phyloP scores from a whole-genome alignment of 2,888 invertebrate species.

The Plemyria rubiginata region DNA sequence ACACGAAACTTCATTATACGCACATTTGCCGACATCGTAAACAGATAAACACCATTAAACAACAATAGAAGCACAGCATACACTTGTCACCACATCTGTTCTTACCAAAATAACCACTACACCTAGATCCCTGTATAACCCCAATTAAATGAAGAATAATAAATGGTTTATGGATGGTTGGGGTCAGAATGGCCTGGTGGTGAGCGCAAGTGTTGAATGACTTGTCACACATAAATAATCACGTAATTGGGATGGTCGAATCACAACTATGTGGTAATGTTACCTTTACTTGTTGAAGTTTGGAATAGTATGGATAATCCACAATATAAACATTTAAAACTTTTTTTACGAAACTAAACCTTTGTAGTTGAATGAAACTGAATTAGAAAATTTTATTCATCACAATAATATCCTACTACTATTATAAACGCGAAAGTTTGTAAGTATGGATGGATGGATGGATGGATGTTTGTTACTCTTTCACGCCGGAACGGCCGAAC shows the following conservation, averaged over 20 bases:
- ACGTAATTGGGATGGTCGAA: conserved; percentile 72
- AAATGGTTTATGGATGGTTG: conserved; percentile 1
- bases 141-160: conserved; percentile 5
- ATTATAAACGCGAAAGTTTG: too few relatives aligned
- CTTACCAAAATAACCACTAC: conserved; percentile 42
- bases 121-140: conserved; percentile 38
- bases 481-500: too few relatives aligned
- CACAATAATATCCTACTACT: too few relatives aligned
- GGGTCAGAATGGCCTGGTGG: conserved; percentile 47
- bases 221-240: conserved; percentile 78
- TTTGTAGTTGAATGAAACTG: too few relatives aligned
- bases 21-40: conserved; percentile 67
- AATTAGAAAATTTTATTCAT: too few relatives aligned
- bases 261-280: conserved; percentile 65
- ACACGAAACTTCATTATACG: conserved; percentile 58
- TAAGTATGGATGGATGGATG: too few relatives aligned
- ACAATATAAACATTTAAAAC: background rate
- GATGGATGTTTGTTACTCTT: too few relatives aligned
- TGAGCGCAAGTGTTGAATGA: conserved; percentile 56
- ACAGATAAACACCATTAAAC: conserved; percentile 53
- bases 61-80: conserved; percentile 52
- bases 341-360: too few relatives aligned
- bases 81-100: conserved; percentile 55
- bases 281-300: conserved; percentile 40
- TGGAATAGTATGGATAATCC: conserved; percentile 30